Base-by-base conservation (phyloP, 1,140 invertebrate species). In the Drosophila guanche region DNA sequence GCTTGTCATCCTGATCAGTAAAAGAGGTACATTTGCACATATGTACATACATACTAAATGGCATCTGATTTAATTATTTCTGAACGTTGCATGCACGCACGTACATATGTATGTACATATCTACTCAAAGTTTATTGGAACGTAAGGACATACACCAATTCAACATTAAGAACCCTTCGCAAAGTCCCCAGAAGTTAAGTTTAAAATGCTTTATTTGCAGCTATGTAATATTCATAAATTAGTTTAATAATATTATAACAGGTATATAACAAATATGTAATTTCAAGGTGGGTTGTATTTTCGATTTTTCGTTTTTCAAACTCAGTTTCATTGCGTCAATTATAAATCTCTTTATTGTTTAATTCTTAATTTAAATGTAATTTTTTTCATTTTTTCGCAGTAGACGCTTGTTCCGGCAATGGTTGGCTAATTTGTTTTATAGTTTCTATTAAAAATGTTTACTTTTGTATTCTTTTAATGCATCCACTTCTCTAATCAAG, bases 241-340 rank as follows among this genome's bases (percentile, higher is more conserved):
- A 80, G 73, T 79, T 81, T 77, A 76, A 69, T 79, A 79, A 79
- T 84, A 73, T 72, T 81, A 63, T 78, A 88, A 88, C 83, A 88
- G 78, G 78, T 88, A 88, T 89, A 90, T 90, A 89, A 89, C 86
- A 80, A 90, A 89, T 90, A 89, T 89, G 86, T 85, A 89, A 90
- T 85, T 80, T 89, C 74, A 89, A 90, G 86, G 85, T 89, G 86
- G 86, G 86, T 80, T 90, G 80, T 81, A 79, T 89, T 90, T 89
- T 90, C 85, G 63, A 89, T 89, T 79, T 83, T 80, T 86, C 69
- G 79, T 89, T 85, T 85, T 85, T 81, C 66, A 78, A 89, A 89
- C 84, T 88, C 86, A 84, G 79, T 89, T 89, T 89, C 65, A 71
- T 47, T 74, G 68, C 73, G 75, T 77, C 51, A 72, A 89, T 76